Evolutionary conservation across 2,888 invertebrate species (phyloP), one percentile per base, ranked within the genome.

Genomic region (Melinaea marsaeus): DNA sequence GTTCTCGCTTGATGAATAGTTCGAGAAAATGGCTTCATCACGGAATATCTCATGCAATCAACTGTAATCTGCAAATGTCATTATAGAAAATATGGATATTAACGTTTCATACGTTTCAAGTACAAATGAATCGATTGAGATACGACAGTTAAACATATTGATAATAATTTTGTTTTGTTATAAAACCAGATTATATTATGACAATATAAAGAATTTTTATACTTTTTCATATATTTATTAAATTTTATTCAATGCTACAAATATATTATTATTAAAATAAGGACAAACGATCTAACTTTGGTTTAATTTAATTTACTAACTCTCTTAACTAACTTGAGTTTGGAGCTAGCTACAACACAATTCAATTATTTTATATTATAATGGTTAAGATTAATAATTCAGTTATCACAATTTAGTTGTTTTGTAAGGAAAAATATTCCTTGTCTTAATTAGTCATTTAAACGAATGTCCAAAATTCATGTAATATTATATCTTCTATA

Each of bases 11-110:
- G 51, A 51, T 51, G 51, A 51, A 51, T 51, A 51, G 51, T 51
- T 51, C 51, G 51, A 51, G 51, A 51, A 51, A 51, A 51, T 51
- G 51, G 51, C 51, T 51, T 51, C 51, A 51, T 51, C 51, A 51
- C 51, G 32, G 51, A 51, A 51, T 51, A 51, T 51, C 51, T 51
- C 51, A 51, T 51, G 51, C 51, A 51, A 51, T 51, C 51, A 51
- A 51, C 51, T 51, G 51, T 51, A 51, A 51, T 51, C 51, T 51
- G 51, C 51, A 32, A 51, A 51, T 51, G 51, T 51, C 32, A 51
- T 51, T 51, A 51, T 4, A n/a, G 51, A 51, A 48, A 51, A 51
- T 51, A 51, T 51, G 51, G 32, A 51, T 51, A 32, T 51, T 22
- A 51, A 51, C 32, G 32, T 51, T 51, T 32, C 9, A 51, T 32